Base-by-base conservation (phyloP, 2,888 invertebrate species). In the Panzeria rudis region DNA sequence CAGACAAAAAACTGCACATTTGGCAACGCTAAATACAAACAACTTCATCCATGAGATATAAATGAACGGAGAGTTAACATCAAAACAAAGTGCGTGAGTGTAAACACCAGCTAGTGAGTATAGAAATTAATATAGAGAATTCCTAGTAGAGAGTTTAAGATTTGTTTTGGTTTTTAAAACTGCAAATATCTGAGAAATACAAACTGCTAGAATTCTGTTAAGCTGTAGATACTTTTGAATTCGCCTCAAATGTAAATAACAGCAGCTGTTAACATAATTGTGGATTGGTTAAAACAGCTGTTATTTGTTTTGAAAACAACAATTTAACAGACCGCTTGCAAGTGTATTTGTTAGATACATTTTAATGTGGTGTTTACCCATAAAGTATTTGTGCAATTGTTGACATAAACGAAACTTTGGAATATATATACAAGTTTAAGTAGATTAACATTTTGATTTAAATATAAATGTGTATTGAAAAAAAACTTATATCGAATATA, bases 271-370 rank as follows among this genome's bases (percentile, higher is more conserved):
- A 69, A 50, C 13, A 17, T 13, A 15, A 50, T 0, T 20, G 32
- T 23, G 1, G 0, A 8, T 3, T 32, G 7, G n/a, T n/a, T 17
- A 0, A 52, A 75, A 64, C 82, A 82, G 82, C 82, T 83, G 82
- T 76, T 83, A 64, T 66, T 77, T 83, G 76, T 83, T 83, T 76
- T 77, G 64, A 83, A 82, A 83, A 71, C 56, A 71, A 77, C 9
- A 8, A 20, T 41, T 50, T 59, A 59, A 69, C 29, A 69, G 50
- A 1, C 13, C 9, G 29, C 29, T 13, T 35, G 9, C 23, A 35
- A 41, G 32, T 66, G 44, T 54, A 35, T 79, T 23, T 11, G n/a
- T 44, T 32, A 25, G 25, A 23, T 61, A 17, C 15, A 38, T 7
- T 23, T 11, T 29, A 54, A 52, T 47, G 20, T n/a, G 44, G 17